Percentiles rank a stretch among this genome's conserved stretches.
These are phyloP conservation scores for Amphibalanus amphitrite DNA, from an alignment of 1,140 invertebrate species.

Conservation along the genomic window DNA sequence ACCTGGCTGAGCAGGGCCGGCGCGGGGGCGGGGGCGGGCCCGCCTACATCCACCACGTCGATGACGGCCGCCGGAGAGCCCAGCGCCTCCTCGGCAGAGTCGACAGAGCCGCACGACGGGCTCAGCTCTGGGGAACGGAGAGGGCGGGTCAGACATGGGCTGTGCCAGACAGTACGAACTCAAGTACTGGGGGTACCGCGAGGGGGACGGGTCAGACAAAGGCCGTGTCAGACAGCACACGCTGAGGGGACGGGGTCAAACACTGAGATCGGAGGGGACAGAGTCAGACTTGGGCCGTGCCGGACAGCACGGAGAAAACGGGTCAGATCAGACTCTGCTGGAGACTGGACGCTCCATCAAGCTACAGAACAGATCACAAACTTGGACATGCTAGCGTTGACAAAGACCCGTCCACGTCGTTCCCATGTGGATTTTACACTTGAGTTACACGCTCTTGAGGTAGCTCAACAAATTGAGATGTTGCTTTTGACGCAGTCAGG, in stretches of 20 bases:
- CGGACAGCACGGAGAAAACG: too few species aligned
- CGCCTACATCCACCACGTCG: neutral
- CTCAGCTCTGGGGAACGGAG: neutral
- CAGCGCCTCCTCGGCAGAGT: neutral
- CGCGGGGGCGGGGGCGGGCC: neutral
- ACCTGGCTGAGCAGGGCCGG: neutral
- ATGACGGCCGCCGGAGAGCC: neutral
- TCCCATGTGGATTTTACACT: too few species aligned
- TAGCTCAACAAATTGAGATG: neutral
- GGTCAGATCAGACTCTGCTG: too few species aligned
- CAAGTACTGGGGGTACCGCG: neutral
- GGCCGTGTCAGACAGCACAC: neutral
- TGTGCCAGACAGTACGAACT: neutral
- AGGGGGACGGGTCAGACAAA: neutral
- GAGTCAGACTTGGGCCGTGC: too few species aligned
- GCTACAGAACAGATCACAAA: too few species aligned
- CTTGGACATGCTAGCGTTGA: too few species aligned
- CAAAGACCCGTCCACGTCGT: too few species aligned
- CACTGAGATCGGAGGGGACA: slow-evolving; percentile 10
- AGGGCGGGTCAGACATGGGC: neutral
- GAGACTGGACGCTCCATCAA: too few species aligned
- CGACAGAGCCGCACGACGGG: neutral
- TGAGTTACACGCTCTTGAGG: slow-evolving; percentile 10
- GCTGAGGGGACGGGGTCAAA: neutral
- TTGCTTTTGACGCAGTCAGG: neutral